These are phyloP conservation scores for Myotis vivesi DNA, from an alignment of 2,797 vertebrate genomes.

Conservation along the genomic window DNA sequence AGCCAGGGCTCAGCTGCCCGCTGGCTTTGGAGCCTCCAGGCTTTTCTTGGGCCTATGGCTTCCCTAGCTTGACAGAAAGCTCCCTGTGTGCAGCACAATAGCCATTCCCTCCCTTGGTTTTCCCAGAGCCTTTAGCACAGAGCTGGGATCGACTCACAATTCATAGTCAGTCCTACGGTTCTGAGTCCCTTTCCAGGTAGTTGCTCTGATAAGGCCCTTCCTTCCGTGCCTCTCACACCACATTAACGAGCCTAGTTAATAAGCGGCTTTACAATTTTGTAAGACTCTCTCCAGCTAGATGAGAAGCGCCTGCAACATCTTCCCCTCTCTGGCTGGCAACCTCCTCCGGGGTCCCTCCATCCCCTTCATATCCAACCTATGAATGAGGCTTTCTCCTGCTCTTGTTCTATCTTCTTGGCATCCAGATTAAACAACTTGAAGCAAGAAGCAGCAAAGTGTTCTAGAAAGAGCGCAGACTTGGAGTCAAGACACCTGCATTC, in stretches of 20 bases:
- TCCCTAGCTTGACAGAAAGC: background rate
- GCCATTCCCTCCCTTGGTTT: background rate
- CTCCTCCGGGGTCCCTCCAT: background rate
- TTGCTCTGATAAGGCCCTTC: background rate
- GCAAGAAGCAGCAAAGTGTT: background rate
- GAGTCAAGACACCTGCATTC: background rate
- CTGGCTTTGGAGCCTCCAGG: background rate
- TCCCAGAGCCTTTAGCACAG: background rate
- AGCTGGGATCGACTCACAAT: background rate
- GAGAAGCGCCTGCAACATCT: background rate
- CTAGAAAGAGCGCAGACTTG: background rate
- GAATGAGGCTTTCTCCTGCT: background rate
- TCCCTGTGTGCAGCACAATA: background rate
- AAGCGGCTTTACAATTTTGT: background rate
- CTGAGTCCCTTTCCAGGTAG: background rate
- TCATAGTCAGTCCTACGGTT: background rate
- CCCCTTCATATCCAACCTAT: background rate
- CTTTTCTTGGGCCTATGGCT: fast-evolving
- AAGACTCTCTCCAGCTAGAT: background rate
- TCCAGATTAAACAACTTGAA: background rate
- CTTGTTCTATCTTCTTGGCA: background rate
- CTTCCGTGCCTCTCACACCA: fast-evolving
- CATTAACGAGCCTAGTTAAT: background rate
- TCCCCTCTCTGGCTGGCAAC: background rate
- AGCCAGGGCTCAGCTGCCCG: background rate